Conservation (phyloP, 2,113 vertebrate species). For the Tyto alba region DNA sequence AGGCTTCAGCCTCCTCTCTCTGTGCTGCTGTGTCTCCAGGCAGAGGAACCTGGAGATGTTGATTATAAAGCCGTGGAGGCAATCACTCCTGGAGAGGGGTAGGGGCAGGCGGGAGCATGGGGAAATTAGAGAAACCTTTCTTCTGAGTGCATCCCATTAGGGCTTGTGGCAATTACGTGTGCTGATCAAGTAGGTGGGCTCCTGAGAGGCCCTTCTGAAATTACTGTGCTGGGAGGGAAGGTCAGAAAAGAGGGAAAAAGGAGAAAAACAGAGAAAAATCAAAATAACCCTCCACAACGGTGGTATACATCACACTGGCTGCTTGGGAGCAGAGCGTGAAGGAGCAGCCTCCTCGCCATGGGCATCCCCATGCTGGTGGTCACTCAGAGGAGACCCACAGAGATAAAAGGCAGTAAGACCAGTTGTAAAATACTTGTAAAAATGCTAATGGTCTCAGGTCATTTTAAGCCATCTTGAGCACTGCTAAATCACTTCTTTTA, state of each 20-base stretch:
- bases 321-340: not conserved
- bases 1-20: not conserved
- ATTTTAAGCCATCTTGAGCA: conserved; percentile 23
- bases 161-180: not conserved
- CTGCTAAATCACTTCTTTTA: conserved; percentile 26
- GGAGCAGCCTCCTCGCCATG: not conserved
- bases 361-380: not conserved
- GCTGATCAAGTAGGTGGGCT: not conserved
- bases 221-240: not conserved
- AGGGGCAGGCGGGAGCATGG: not conserved
- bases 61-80: conserved; percentile 8
- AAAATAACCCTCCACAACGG: not conserved
- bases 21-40: not conserved
- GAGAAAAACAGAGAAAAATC: not conserved
- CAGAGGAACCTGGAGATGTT: not conserved
- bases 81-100: not conserved
- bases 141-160: not conserved
- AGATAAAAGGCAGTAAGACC: conserved; percentile 27
- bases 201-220: not conserved
- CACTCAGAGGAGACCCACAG: not conserved
- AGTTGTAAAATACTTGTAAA: conserved; percentile 35
- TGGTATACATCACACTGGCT: not conserved
- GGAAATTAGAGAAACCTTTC: not conserved
- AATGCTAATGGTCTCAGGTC: not conserved
- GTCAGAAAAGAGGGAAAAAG: not conserved